These are phyloP conservation scores for Thinocorus orbignyianus DNA, from an alignment of 2,113 vertebrate species.

Conservation along the genomic window DNA sequence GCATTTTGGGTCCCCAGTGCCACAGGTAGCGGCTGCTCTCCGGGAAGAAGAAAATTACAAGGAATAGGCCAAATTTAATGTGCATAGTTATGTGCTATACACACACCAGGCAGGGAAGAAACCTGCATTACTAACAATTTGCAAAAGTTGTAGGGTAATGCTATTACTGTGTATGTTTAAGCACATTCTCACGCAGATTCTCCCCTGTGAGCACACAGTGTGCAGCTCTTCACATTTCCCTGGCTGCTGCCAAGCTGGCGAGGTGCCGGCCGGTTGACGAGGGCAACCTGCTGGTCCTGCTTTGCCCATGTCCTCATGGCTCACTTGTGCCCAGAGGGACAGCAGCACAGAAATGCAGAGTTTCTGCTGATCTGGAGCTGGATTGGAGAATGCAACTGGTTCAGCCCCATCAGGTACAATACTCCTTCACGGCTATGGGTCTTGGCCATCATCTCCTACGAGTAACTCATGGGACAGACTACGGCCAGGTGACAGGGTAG, in stretches of 20 bases:
- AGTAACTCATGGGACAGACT: background rate
- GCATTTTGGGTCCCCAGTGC: background rate
- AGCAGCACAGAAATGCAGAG: fast-evolving
- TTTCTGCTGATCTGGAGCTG: background rate
- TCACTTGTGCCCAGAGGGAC: background rate
- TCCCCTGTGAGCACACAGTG: background rate
- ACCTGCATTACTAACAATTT: background rate
- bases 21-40: background rate
- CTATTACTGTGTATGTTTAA: background rate
- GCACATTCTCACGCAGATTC: background rate
- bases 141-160: background rate
- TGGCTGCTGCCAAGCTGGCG: background rate
- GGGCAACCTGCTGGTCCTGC: background rate
- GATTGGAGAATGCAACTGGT: background rate
- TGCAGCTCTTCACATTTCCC: background rate
- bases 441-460: background rate
- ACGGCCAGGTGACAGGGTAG: background rate
- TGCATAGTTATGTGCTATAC: background rate
- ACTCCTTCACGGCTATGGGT: background rate
- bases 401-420: fast-evolving
- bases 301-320: fast-evolving
- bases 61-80: background rate
- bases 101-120: background rate
- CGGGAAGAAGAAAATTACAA: background rate
- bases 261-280: fast-evolving